Evolutionary conservation across 1,140 invertebrate genomes (phyloP).

Genomic region (Hylaeus anthracinus): DNA sequence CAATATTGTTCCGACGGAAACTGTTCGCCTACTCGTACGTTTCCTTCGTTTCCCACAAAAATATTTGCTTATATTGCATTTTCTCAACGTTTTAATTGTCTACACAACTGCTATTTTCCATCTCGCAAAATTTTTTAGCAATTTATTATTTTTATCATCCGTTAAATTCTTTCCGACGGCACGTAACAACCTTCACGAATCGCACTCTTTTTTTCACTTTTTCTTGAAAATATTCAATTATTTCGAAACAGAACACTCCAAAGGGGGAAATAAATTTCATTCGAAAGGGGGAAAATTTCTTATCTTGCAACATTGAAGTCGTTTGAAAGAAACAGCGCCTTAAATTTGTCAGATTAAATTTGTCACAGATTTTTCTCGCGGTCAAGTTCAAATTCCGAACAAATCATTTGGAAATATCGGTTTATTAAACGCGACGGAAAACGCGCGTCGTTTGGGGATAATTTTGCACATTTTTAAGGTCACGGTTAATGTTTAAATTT

Average conservation of each 20-base stretch:
- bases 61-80: background rate
- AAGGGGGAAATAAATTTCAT: too few relatives aligned
- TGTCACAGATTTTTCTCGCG: background rate
- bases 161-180: slow-evolving; percentile 9
- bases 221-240: background rate
- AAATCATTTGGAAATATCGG: too few relatives aligned
- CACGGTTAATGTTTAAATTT: slow-evolving; percentile 37
- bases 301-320: background rate
- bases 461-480: slow-evolving; percentile 40
- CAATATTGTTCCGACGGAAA: background rate
- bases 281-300: too few relatives aligned
- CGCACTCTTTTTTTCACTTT: background rate
- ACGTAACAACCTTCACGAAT: background rate
- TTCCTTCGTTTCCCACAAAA: background rate
- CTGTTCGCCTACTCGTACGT: too few relatives aligned
- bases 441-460: background rate
- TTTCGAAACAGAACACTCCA: too few relatives aligned
- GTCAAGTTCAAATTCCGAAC: too few relatives aligned
- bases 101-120: background rate
- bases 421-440: background rate
- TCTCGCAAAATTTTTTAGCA: background rate
- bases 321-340: too few relatives aligned
- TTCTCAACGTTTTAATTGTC: background rate
- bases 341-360: background rate
- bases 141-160: background rate